A percentile compares a stretch with the other conserved stretches of the same genome.
Evolutionary conservation across 2,888 invertebrate genomes (phyloP).

Genomic region (Hyppa rectilinea): DNA sequence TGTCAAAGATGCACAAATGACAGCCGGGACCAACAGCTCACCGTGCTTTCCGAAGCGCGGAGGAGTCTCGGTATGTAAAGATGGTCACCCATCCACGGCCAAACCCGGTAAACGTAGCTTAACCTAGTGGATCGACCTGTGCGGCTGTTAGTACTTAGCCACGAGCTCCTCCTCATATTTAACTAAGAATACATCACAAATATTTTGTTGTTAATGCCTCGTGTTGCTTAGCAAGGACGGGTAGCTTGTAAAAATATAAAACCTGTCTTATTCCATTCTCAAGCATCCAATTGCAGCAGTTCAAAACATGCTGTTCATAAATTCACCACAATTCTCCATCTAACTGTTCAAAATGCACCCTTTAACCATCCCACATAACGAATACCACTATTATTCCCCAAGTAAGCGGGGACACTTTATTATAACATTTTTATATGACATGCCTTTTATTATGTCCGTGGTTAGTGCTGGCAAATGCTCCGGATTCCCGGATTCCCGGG

Average conservation of each 20-base stretch:
- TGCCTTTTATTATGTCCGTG: slow-evolving; percentile 60
- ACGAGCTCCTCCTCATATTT: too few relatives aligned
- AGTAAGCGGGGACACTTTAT: slow-evolving; percentile 56
- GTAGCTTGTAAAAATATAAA: neutral
- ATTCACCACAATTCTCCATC: slow-evolving; percentile 56
- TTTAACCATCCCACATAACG: slow-evolving; percentile 53
- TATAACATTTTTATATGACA: slow-evolving; percentile 62
- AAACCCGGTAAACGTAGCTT: too few relatives aligned
- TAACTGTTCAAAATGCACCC: slow-evolving; percentile 62
- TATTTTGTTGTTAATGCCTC: too few relatives aligned
- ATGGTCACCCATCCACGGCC: too few relatives aligned
- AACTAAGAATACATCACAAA: too few relatives aligned
- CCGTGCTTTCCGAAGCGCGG: too few relatives aligned
- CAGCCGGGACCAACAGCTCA: too few relatives aligned
- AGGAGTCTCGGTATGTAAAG: too few relatives aligned
- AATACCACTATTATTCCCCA: slow-evolving; percentile 55
- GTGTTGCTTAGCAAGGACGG: too few relatives aligned
- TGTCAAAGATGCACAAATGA: too few relatives aligned
- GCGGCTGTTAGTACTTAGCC: too few relatives aligned
- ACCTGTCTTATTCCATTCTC: slow-evolving; percentile 24
- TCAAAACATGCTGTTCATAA: slow-evolving; percentile 58
- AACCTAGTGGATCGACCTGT: too few relatives aligned
- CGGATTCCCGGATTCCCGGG: slow-evolving; percentile 47
- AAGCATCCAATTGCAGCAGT: slow-evolving; percentile 14
- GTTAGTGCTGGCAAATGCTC: slow-evolving; percentile 57